Conservation (phyloP, 2,113 vertebrate species). For the Axis porcinus region DNA sequence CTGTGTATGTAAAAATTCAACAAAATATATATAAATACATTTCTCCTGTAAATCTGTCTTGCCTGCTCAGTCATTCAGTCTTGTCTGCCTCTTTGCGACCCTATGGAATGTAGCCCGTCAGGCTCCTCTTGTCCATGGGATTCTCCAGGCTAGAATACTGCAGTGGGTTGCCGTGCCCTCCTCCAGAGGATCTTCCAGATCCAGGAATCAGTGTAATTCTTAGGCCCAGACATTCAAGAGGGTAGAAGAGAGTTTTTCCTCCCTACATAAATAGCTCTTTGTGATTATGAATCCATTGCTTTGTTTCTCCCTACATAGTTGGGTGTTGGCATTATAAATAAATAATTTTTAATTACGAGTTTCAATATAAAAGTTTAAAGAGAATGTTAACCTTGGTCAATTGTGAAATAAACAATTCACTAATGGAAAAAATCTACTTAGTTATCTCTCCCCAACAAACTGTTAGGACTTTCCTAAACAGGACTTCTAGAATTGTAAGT, state of each 20-base stretch:
- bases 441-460: not conserved
- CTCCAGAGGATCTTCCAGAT: not conserved
- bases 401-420: slow-evolving; percentile 6
- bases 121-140: not conserved
- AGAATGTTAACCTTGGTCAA: not conserved
- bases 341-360: slow-evolving; percentile 1
- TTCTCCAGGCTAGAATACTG: not conserved
- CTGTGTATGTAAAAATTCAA: not conserved
- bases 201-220: not conserved
- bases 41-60: not conserved
- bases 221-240: not conserved
- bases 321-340: not conserved
- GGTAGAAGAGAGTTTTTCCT: not conserved
- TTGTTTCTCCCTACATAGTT: not conserved
- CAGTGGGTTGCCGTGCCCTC: not conserved
- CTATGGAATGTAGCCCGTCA: not conserved
- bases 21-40: not conserved
- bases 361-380: slow-evolving; percentile 8
- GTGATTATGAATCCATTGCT: not conserved
- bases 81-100: not conserved
- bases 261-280: not conserved
- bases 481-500: not conserved
- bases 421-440: not conserved
- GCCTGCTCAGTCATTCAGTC: not conserved
- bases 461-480: not conserved